These are phyloP conservation scores for Arenicola marina DNA, from an alignment of 2,888 invertebrate species.

Conservation along the genomic window DNA sequence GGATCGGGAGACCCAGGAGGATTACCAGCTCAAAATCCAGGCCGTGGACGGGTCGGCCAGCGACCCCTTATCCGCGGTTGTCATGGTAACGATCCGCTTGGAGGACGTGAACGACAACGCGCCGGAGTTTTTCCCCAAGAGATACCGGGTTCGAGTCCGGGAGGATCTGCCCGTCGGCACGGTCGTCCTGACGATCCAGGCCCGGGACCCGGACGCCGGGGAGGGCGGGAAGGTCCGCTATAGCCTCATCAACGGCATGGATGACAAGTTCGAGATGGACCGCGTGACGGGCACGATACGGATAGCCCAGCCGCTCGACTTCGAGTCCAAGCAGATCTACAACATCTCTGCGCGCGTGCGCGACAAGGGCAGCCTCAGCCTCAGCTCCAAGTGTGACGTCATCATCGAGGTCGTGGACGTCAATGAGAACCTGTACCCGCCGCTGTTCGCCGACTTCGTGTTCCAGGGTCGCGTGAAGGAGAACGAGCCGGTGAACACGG, in stretches of 20 bases:
- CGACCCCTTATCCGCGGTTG: constrained; percentile 74
- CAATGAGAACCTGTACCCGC: constrained; percentile 87
- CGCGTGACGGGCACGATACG: constrained; percentile 82
- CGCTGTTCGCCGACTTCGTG: constrained; percentile 81
- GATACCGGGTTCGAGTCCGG: constrained; percentile 73
- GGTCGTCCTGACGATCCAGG: constrained; percentile 81
- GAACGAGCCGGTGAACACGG: constrained; percentile 77
- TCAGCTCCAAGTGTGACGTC: constrained; percentile 79
- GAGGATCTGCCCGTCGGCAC: constrained; percentile 90
- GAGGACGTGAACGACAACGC: constrained; percentile 80
- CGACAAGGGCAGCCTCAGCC: constrained; percentile 77
- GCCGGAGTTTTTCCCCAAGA: constrained; percentile 13
- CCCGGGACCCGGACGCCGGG: constrained; percentile 84
- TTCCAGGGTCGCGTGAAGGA: constrained; percentile 76
- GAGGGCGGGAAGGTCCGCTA: constrained; percentile 81
- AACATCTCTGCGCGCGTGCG: constrained; percentile 83
- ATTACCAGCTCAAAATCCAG: constrained; percentile 17
- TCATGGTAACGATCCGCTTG: constrained; percentile 81
- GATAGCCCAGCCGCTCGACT: constrained; percentile 79
- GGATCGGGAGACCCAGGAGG: constrained; percentile 18
- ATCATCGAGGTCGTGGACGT: constrained; percentile 84
- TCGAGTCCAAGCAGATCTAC: constrained; percentile 86
- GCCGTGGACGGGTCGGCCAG: constrained; percentile 15
- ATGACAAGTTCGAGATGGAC: constrained; percentile 78
- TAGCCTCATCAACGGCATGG: constrained; percentile 60